Base-by-base conservation (phyloP, 2,888 invertebrate species). In the Limulus polyphemus region DNA sequence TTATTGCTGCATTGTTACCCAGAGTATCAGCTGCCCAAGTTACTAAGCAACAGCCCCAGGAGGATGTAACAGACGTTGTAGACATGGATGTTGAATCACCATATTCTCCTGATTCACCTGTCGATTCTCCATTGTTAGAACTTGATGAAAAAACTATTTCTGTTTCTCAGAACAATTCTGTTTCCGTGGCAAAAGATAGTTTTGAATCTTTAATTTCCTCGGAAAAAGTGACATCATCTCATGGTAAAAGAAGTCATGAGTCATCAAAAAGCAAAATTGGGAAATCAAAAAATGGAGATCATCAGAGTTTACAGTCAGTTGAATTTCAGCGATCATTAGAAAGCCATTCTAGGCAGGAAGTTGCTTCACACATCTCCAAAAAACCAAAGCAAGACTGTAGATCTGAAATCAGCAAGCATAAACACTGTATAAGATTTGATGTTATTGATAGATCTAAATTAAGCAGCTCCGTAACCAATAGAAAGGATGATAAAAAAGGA, bases 31-130 rank as follows among this genome's bases (percentile, higher is more conserved):
- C 32, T 32, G 3, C 32, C 32, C 32, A 32, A 32, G 32, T 32
- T 32, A 32, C 32, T 1, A 32, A 32, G 1, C 32, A 32, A 32
- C 32, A 32, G 32, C 32, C 32, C 32, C 32, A 54, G 11, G 54
- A 54, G 3, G 71, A 70, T 62, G 65, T 72, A 14, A 78, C 79
- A 51, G 85, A 84, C 69, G 81, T 77, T 11, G 71, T 81, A 57
- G 82, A 81, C 68, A 81, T 84, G 77, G 87, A 87, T 70, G 83
- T 86, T 74, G 86, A 86, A 69, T 90, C 90, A 32, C 92, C 91
- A 0, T 90, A 91, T 78, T 73, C 73, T 32, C 71, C 70, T 16
- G 66, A 91, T 78, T 73, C 73, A 46, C 71, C 70, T 16, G 65
- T 58, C 9, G 66, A 70, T 49, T 70, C 70, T 11, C 68, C 70